These are phyloP conservation scores for Artibeus jamaicensis DNA, from an alignment of 2,797 vertebrate genomes.

Conservation along the genomic window DNA sequence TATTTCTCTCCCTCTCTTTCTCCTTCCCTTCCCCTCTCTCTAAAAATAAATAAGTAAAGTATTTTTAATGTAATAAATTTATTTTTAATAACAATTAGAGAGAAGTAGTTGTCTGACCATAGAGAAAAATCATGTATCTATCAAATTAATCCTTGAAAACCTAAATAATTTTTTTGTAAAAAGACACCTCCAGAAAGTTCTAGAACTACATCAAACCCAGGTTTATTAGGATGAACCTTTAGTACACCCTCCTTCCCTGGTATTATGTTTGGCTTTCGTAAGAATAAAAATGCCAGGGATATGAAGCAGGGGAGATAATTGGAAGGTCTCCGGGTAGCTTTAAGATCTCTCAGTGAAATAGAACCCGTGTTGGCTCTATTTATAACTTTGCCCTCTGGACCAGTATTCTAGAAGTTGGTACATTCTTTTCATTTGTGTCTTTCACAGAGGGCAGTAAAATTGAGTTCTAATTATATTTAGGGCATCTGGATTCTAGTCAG, in stretches of 20 bases:
- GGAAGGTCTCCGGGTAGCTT: not conserved
- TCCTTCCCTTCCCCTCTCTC: too few relatives aligned
- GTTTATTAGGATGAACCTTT: not conserved
- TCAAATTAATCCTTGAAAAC: not conserved
- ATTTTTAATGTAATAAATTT: not conserved
- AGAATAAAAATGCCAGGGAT: not conserved
- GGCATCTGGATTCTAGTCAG: constrained; percentile 63
- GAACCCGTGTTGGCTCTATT: not conserved
- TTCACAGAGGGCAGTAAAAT: constrained; percentile 52
- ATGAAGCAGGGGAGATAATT: not conserved
- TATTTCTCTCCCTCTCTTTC: too few relatives aligned
- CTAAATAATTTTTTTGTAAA: not conserved
- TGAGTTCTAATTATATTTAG: constrained; percentile 60
- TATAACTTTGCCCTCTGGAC: not conserved
- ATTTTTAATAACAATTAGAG: not conserved
- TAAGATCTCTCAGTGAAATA: not conserved
- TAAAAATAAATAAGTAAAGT: too few relatives aligned
- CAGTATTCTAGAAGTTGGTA: not conserved
- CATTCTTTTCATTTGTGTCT: constrained; percentile 44
- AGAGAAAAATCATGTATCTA: not conserved
- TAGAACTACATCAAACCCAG: not conserved
- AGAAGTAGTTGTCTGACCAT: not conserved
- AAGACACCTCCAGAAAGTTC: constrained; percentile 8
- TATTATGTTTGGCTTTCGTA: not conserved
- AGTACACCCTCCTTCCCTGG: not conserved